phyloP scores from a whole-genome alignment of 2,888 invertebrate genomes.

The Apamea anceps region DNA sequence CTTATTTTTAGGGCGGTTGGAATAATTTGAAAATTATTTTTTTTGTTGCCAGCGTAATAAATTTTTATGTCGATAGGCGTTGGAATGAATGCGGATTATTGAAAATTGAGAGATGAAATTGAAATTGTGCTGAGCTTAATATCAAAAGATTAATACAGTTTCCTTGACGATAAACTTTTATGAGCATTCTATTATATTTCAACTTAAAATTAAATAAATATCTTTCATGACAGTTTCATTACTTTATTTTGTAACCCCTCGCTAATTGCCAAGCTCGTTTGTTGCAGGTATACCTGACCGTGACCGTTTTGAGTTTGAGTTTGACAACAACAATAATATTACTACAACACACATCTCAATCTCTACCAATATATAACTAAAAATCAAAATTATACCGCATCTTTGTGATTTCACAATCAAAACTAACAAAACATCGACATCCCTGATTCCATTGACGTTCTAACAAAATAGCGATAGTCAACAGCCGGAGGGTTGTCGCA shows the following conservation, averaged over 20 bases:
- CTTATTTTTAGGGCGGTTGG: constrained; percentile 67
- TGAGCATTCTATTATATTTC: constrained; percentile 2
- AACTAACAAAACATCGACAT: constrained; percentile 38
- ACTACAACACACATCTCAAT: neutral
- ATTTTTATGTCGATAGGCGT: constrained; percentile 66
- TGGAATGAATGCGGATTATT: constrained; percentile 66
- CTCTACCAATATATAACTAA: constrained; percentile 12
- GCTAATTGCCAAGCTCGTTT: neutral
- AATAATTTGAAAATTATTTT: constrained; percentile 66
- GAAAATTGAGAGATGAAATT: constrained; percentile 57
- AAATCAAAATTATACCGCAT: constrained; percentile 41
- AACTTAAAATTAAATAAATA: constrained; percentile 6
- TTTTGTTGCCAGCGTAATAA: constrained; percentile 65
- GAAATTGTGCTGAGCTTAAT: constrained; percentile 43
- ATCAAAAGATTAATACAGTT: constrained; percentile 32
- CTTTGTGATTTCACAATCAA: constrained; percentile 41
- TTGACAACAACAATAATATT: constrained; percentile 13
- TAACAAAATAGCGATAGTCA: constrained; percentile 45
- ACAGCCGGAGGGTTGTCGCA: constrained; percentile 58
- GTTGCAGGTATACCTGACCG: neutral
- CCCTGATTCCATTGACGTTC: constrained; percentile 49
- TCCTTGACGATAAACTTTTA: constrained; percentile 25
- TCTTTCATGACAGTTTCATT: neutral
- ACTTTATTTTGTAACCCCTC: neutral
- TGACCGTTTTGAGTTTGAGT: too few relatives aligned